phyloP scores from a whole-genome alignment of 1,140 invertebrate species.

The Drosophila orena region DNA sequence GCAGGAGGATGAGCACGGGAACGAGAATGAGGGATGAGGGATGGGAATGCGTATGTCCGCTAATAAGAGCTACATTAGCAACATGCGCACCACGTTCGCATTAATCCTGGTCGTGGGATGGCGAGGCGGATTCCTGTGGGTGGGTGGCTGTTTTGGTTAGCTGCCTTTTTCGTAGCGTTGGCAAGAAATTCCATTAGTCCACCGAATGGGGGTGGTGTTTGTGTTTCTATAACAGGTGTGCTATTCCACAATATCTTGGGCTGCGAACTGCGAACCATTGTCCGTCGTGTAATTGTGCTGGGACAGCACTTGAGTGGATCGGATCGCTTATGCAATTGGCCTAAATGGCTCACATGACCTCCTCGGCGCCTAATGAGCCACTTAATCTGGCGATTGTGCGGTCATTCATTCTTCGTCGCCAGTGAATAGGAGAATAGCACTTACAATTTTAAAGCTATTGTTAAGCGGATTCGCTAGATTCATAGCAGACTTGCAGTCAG shows the following conservation, averaged over 20 bases:
- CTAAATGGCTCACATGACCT: slow-evolving; percentile 66
- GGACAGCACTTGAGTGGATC: slow-evolving; percentile 2
- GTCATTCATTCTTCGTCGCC: slow-evolving; percentile 19
- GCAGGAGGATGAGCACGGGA: not conserved
- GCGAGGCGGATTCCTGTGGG: slow-evolving; percentile 1
- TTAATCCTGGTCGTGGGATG: slow-evolving; percentile 49
- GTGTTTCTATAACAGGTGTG: slow-evolving; percentile 47
- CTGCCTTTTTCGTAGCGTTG: slow-evolving; percentile 47
- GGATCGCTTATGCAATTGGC: slow-evolving; percentile 51
- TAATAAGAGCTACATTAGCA: slow-evolving; percentile 76
- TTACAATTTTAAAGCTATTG: slow-evolving; percentile 30
- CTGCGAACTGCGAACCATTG: not conserved
- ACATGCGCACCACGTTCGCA: slow-evolving; percentile 62
- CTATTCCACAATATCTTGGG: slow-evolving; percentile 1
- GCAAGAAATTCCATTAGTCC: slow-evolving; percentile 82
- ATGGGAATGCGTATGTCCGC: slow-evolving; percentile 40
- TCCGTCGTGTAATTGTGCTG: not conserved
- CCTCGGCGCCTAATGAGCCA: slow-evolving; percentile 40
- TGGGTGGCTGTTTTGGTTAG: slow-evolving; percentile 1
- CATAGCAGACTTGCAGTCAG: no score
- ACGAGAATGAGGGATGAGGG: not conserved
- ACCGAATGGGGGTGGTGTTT: slow-evolving; percentile 6
- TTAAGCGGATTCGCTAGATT: not conserved
- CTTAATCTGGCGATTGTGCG: slow-evolving; percentile 28
- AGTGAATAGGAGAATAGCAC: slow-evolving; percentile 36